Evolutionary conservation across 2,113 vertebrate genomes (phyloP).

Genomic region (Xiphophorus hellerii): DNA sequence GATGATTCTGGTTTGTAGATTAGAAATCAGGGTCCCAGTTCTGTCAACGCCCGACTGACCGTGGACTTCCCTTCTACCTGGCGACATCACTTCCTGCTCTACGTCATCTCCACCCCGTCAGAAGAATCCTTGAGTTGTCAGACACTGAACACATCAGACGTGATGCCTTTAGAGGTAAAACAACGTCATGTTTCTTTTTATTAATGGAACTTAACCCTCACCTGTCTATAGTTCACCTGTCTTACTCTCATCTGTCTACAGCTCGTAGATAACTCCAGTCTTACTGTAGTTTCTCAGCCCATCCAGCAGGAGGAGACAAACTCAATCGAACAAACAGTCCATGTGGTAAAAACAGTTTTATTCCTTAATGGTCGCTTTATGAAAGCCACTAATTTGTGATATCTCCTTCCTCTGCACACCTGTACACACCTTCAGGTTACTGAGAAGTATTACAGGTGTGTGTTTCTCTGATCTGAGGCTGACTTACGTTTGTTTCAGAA

Average conservation of each 20-base stretch:
- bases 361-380: too few relatives aligned
- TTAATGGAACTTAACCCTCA: not conserved
- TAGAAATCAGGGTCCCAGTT: constrained; percentile 26
- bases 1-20: not conserved
- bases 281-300: constrained; percentile 10
- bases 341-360: constrained; percentile 18
- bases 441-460: not conserved
- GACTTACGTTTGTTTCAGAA: constrained; percentile 2
- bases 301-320: constrained; percentile 34
- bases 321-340: constrained; percentile 13
- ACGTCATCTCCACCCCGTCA: not conserved
- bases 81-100: constrained; percentile 28
- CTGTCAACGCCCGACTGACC: constrained; percentile 10
- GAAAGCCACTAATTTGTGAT: not conserved
- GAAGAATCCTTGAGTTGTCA: constrained; percentile 33
- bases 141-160: constrained; percentile 11
- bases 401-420: not conserved
- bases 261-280: constrained; percentile 5
- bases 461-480: not conserved
- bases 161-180: constrained; percentile 16
- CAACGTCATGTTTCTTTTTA: not conserved
- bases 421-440: not conserved
- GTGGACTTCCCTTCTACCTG: constrained; percentile 31
- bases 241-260: constrained; percentile 1
- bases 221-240: not conserved